Conservation (phyloP, 92 coral and sea anemone species). For the Umimayanthus chanpuru region DNA sequence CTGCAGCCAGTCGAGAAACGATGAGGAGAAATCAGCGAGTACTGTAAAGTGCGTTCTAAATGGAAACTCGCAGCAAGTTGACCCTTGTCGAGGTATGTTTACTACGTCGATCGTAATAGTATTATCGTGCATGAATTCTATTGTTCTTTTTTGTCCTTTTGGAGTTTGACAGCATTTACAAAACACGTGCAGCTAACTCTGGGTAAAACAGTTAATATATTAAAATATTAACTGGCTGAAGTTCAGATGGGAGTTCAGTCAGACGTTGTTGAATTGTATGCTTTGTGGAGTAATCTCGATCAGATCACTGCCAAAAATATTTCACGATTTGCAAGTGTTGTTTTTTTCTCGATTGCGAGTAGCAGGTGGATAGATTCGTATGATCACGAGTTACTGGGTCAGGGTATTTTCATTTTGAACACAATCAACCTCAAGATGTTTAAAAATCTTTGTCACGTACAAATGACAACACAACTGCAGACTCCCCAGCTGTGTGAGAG, state of each 20-base stretch:
- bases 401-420: not conserved
- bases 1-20: not conserved
- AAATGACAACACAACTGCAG: constrained; percentile 1
- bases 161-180: not conserved
- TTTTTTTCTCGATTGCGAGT: not conserved
- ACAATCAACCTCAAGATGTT: not conserved
- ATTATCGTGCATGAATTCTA: not conserved
- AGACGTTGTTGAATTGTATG: not conserved
- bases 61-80: constrained; percentile 1
- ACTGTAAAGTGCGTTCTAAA: not conserved
- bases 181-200: constrained; percentile 12
- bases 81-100: constrained; percentile 7
- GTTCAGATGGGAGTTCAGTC: not conserved
- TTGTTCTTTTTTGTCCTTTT: not conserved
- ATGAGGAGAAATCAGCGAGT: not conserved
- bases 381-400: not conserved
- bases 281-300: not conserved
- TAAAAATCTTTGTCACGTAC: not conserved
- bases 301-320: constrained; percentile 12
- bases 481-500: not conserved
- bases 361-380: not conserved
- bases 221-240: not conserved
- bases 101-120: not conserved
- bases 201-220: not conserved
- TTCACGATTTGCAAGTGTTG: not conserved